Evolutionary conservation across 2,888 invertebrate species (phyloP).

Genomic region (Lithophane ornitopus): DNA sequence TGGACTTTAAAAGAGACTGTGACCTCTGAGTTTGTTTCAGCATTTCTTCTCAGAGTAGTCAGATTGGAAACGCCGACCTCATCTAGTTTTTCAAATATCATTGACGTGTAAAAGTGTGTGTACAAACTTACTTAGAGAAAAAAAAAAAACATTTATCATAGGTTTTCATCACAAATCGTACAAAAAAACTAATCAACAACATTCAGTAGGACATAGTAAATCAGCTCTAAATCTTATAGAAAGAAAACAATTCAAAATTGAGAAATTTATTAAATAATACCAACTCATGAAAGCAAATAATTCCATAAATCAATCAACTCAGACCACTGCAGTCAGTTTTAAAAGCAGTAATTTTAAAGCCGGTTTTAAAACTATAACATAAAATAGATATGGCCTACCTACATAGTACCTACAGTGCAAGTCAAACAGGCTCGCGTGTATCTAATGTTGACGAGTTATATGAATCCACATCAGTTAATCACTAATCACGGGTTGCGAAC

Average conservation of each 20-base stretch:
- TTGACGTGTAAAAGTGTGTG: too few species aligned
- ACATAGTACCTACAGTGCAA: neutral
- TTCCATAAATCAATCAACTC: neutral
- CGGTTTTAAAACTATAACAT: too few species aligned
- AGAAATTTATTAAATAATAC: neutral
- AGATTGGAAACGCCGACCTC: too few species aligned
- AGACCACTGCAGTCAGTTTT: too few species aligned
- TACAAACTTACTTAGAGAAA: too few species aligned
- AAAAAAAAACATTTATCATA: neutral
- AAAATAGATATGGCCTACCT: neutral
- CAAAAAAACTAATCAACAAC: neutral
- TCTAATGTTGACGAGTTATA: constrained; percentile 38
- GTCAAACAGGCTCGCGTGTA: constrained; percentile 40
- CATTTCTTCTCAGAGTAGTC: too few species aligned
- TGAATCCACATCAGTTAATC: constrained; percentile 45
- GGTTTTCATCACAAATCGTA: neutral
- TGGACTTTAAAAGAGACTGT: too few species aligned
- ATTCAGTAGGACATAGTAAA: neutral
- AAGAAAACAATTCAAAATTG: neutral
- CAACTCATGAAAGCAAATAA: neutral
- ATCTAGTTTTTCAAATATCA: too few species aligned
- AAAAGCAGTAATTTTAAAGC: too few species aligned
- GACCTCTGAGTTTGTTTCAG: too few species aligned
- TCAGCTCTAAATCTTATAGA: neutral
- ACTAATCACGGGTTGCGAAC: constrained; percentile 19